phyloP scores from a whole-genome alignment of 1,140 invertebrate species.

The Protaetia brevitarsis region DNA sequence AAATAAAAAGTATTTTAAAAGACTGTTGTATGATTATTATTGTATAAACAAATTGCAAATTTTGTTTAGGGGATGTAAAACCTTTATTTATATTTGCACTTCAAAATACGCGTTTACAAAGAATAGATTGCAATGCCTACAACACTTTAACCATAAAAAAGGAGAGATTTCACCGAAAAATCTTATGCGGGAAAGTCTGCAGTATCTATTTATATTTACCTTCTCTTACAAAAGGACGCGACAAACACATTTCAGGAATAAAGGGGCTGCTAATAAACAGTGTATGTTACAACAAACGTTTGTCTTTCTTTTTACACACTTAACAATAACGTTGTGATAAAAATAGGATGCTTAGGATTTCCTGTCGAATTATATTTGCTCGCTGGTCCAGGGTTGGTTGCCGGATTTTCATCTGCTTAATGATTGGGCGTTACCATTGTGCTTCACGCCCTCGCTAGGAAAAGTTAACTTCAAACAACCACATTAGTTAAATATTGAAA shows the following conservation, averaged over 20 bases:
- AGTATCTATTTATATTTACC: no score
- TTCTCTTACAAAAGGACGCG: background rate
- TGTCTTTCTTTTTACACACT: background rate
- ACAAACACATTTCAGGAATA: background rate
- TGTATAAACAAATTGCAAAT: no score
- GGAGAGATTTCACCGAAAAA: no score
- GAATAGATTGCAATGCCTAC: no score
- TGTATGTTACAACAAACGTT: constrained; percentile 2
- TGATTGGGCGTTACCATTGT: constrained; percentile 9
- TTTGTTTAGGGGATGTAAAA: no score
- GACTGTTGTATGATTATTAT: no score
- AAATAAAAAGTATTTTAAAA: no score
- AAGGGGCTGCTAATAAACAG: background rate
- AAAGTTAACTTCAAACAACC: background rate
- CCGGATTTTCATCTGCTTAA: constrained; percentile 14
- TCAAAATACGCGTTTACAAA: no score
- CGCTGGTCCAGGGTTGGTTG: background rate
- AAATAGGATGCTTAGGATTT: constrained; percentile 10
- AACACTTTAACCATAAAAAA: no score
- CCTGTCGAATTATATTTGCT: constrained; percentile 11
- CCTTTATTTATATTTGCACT: no score
- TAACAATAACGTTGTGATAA: constrained; percentile 11
- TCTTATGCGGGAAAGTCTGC: no score
- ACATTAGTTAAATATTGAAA: constrained; percentile 14
- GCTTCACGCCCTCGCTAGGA: background rate